Evolutionary conservation across 2,888 invertebrate species (phyloP).

Genomic region (Aphodius granarius): DNA sequence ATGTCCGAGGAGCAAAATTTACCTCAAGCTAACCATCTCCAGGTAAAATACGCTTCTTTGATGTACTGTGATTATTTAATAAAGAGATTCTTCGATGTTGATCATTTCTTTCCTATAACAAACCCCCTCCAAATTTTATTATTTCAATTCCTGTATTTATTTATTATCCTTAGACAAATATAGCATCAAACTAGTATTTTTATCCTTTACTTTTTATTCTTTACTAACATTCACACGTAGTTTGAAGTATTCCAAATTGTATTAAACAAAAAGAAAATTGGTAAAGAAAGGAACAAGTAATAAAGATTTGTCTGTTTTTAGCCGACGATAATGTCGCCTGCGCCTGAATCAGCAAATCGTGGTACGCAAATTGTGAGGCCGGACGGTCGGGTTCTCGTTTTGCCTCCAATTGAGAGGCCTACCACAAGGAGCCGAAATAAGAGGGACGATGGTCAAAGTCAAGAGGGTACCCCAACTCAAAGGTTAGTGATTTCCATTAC

Average conservation of each 20-base stretch:
- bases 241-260: background rate
- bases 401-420: slow-evolving; percentile 83
- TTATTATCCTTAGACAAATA: background rate
- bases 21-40: slow-evolving; percentile 22
- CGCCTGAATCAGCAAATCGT: background rate
- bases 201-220: background rate
- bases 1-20: slow-evolving; percentile 28
- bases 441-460: slow-evolving; percentile 31
- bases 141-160: background rate
- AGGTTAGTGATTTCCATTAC: slow-evolving; percentile 42
- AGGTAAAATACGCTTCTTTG: slow-evolving; percentile 25
- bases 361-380: slow-evolving; percentile 69
- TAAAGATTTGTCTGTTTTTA: slow-evolving; percentile 17
- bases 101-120: slow-evolving; percentile 22
- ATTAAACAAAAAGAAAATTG: background rate
- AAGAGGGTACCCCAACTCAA: slow-evolving; percentile 23
- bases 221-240: background rate
- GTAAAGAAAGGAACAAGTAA: background rate
- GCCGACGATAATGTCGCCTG: slow-evolving; percentile 12
- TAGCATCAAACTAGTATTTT: background rate
- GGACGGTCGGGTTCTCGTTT: slow-evolving; percentile 74
- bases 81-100: slow-evolving; percentile 20
- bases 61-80: slow-evolving; percentile 22
- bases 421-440: slow-evolving; percentile 74
- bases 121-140: background rate